Base-by-base conservation (phyloP, 2,113 vertebrate species). In the Neogobius melanostomus region DNA sequence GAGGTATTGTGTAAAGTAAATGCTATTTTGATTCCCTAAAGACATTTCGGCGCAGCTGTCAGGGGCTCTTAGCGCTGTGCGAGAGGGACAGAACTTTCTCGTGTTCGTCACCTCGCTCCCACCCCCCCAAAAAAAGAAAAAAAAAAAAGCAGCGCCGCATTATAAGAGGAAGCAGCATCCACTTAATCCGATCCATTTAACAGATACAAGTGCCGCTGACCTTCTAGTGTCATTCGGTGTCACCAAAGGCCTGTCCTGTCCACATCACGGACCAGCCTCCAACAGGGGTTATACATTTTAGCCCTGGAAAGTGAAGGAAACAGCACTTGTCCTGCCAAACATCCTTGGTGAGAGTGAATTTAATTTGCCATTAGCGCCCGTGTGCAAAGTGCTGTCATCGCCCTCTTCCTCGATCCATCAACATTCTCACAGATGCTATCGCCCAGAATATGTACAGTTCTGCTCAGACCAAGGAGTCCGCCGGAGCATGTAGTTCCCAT, bases 401-500 rank as follows among this genome's bases (percentile, higher is more conserved):
- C 74, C 64, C 66, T 70, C 83, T 82, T 73, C 69, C 72, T 71
- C 72, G 61, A 82, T 77, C 80, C 81, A 81, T 82, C 85, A 72
- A 74, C 77, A 83, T 90, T 83, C 88, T 90, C 89, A 83, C 88
- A 93, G 91, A 91, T 88, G 82, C 89, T 91, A 93, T 92, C 92
- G 89, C 85, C 75, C 83, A 86, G 83, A 92, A 89, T 88, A 91
- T 91, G 86, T 89, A 90, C 80, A 84, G 91, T 92, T 95, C 93
- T 93, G 91, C 93, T 93, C 91, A 72, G 68, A 71, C 75, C 83
- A 77, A 85, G 85, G 91, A 91, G 94, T 94, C 94, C 94, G 95
- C 93, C 87, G 94, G 93, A 92, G 93, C 94, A 93, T 94, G 94
- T 93, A 93, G 92, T 94, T 94, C 95, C 95, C 95, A 96, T 95